These are phyloP conservation scores for Phoxinus dragarum DNA, from an alignment of 2,797 vertebrate genomes.

Conservation along the genomic window DNA sequence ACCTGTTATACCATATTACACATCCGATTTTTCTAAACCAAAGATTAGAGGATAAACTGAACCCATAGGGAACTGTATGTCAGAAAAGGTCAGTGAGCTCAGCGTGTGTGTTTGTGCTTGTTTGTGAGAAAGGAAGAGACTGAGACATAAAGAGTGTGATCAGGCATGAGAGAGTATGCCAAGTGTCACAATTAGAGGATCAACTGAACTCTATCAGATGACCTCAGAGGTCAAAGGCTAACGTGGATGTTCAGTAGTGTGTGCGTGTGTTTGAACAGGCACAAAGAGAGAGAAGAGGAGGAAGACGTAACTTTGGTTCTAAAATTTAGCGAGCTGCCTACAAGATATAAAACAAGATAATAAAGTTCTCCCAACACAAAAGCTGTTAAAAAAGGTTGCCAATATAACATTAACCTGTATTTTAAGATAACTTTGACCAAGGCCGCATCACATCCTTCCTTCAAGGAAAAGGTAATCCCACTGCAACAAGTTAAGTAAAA, in stretches of 20 bases:
- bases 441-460: neutral
- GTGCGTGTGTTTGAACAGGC: neutral
- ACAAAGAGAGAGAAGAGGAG: neutral
- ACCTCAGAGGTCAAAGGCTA: conserved; percentile 42
- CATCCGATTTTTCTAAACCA: conserved; percentile 22
- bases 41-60: conserved; percentile 37
- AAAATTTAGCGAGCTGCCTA: neutral
- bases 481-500: neutral
- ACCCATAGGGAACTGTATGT: conserved; percentile 23
- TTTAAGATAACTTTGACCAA: neutral
- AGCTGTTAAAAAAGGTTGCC: neutral
- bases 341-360: neutral
- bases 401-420: neutral
- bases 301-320: neutral
- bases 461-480: neutral
- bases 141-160: conserved; percentile 44
- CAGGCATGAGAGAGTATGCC: conserved; percentile 41
- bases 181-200: conserved; percentile 52
- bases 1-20: conserved; percentile 35
- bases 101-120: conserved; percentile 42
- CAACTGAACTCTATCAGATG: conserved; percentile 41
- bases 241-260: conserved; percentile 38
- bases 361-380: neutral
- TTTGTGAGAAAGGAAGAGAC: conserved; percentile 48
- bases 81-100: conserved; percentile 39